phyloP scores from a whole-genome alignment of 1,140 invertebrate genomes.

The Chymomyza costata region DNA sequence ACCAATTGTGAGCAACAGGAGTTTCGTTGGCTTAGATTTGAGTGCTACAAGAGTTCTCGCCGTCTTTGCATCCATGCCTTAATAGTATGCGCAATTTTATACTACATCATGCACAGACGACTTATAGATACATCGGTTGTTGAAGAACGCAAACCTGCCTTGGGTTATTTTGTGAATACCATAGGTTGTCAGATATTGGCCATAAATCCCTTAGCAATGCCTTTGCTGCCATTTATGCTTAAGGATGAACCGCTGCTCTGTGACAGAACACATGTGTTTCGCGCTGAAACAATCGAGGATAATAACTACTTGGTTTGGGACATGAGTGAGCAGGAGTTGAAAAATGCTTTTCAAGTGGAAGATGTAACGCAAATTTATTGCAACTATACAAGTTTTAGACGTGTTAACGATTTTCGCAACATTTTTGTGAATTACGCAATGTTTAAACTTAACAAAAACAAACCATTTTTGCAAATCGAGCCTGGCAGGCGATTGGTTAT shows the following conservation, averaged over 20 bases:
- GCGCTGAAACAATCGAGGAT: not conserved
- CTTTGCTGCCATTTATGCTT: not conserved
- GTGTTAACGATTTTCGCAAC: not conserved
- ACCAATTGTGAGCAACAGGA: too few relatives aligned
- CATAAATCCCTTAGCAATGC: not conserved
- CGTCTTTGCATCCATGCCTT: not conserved
- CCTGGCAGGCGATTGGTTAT: not conserved
- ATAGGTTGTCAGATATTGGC: constrained; percentile 25
- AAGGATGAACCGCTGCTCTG: not conserved
- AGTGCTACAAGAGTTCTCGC: not conserved
- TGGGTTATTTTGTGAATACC: constrained; percentile 32
- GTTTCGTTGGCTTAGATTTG: too few relatives aligned
- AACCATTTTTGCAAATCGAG: not conserved
- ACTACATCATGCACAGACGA: constrained; percentile 8
- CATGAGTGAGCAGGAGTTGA: not conserved
- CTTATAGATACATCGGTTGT: not conserved
- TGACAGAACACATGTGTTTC: not conserved
- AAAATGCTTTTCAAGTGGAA: not conserved
- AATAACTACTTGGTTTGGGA: constrained; percentile 5
- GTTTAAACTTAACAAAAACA: not conserved
- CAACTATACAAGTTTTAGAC: not conserved
- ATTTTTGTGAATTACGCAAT: not conserved
- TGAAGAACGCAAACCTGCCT: not conserved
- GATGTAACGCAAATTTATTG: constrained; percentile 4
- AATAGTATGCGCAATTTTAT: constrained; percentile 3